Evolutionary conservation across 2,113 vertebrate species (phyloP).

Genomic region (Eleginops maclovinus): DNA sequence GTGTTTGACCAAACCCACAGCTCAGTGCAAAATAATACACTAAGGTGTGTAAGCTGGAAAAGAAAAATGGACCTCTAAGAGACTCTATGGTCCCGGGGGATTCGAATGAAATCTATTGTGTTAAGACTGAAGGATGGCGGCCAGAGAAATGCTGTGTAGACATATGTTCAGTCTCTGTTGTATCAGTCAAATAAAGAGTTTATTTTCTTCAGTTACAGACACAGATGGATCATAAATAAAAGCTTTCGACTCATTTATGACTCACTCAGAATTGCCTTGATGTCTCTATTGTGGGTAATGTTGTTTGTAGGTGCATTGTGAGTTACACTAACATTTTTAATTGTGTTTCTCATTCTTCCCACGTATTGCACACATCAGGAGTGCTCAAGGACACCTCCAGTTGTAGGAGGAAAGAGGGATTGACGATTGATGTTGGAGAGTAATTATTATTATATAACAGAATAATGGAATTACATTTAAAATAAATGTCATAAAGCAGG

Average conservation of each 20-base stretch:
- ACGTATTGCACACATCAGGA: background rate
- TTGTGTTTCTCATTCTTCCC: background rate
- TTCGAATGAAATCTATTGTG: background rate
- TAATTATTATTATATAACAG: too few relatives aligned
- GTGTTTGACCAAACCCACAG: constrained; percentile 4
- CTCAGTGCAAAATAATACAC: constrained; percentile 15
- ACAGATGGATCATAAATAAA: background rate
- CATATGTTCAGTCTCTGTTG: background rate
- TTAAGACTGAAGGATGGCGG: too few relatives aligned
- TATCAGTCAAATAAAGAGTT: background rate
- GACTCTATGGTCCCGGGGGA: background rate
- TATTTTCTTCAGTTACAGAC: background rate
- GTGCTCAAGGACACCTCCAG: background rate
- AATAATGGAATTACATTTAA: too few relatives aligned
- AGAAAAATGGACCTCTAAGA: background rate
- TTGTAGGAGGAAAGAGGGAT: too few relatives aligned
- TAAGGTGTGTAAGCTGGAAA: background rate
- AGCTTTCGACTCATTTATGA: background rate
- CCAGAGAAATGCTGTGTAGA: background rate
- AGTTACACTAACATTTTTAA: background rate
- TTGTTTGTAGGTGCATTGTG: background rate
- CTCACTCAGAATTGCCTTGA: background rate
- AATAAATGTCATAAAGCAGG: too few relatives aligned
- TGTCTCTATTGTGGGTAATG: background rate
- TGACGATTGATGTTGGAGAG: too few relatives aligned